phyloP scores from a whole-genome alignment of 2,888 invertebrate species.

The Cecidostiba fungosa region DNA sequence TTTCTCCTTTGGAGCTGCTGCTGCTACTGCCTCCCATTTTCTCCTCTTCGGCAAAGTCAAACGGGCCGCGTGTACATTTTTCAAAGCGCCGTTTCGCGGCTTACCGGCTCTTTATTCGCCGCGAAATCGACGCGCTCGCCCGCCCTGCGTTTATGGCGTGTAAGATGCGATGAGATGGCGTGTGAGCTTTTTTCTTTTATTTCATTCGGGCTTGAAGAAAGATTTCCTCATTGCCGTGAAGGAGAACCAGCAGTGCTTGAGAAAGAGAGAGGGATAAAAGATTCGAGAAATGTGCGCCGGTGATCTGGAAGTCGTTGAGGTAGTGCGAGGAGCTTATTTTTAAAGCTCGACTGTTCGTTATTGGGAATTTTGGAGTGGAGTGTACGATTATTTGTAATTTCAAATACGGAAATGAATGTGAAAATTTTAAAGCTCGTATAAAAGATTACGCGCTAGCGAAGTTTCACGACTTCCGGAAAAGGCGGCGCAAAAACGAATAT shows the following conservation, averaged over 20 bases:
- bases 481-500: neutral
- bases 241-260: neutral
- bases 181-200: neutral
- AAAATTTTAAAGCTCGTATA: neutral
- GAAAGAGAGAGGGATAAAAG: neutral
- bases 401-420: no score
- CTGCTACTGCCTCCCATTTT: neutral
- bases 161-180: conserved; percentile 34
- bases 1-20: conserved; percentile 26
- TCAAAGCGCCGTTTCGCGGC: conserved; percentile 30
- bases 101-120: conserved; percentile 45
- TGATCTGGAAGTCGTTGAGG: neutral
- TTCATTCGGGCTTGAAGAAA: neutral
- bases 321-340: neutral
- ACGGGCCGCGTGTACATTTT: conserved; percentile 21
- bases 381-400: no score
- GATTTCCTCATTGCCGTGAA: conserved; percentile 3
- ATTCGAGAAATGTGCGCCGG: neutral
- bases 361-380: no score
- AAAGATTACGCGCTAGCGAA: neutral
- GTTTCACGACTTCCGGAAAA: neutral
- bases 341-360: neutral
- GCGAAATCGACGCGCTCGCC: conserved; percentile 29
- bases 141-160: conserved; percentile 29
- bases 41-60: neutral